Base-by-base conservation (phyloP, 1,140 invertebrate species). In the Drosophila ananassae region DNA sequence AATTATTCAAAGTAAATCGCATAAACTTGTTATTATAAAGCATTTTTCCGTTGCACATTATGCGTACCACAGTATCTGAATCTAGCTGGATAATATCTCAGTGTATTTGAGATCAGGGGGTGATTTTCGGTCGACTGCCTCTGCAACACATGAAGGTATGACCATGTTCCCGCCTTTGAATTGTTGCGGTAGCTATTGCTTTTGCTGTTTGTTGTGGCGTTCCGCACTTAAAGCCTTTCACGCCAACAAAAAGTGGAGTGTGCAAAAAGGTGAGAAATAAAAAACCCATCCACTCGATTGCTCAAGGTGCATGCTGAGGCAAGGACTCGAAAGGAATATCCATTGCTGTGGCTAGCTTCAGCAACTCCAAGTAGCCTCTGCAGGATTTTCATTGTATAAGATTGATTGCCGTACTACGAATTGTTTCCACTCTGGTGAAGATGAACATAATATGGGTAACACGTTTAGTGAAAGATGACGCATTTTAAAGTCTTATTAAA, bases 171-270 rank as follows among this genome's bases (percentile, higher is more conserved):
- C 71, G 53, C 57, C 71, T 66, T 76, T 76, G 58, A 77, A 56
- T 55, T 68, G 62, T 75, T 69, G 73, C 50, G 52, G 37, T 61
- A 53, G 64, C 48, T 68, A 66, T 68, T 68, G 64, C 63, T 77
- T 60, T 77, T 60, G 66, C 67, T 81, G 73, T 77, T 81, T 77
- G 79, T 80, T 80, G 78, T 81, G 67, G 78, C 73, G 58, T 58
- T 52, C 58, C 58, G 78, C 78, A 81, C 78, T 81, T 73, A 81
- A 81, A 81, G 78, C 78, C 78, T 73, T 81, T 81, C 79, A 81
- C 57, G 63, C 47, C 56, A 55, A 63, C 67, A 81, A 77, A 81
- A 74, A 41, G 32, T 47, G 34, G 39, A 51, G 32, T 50, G 47
- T 44, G 47, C 10, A 6, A 22, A 37, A 72, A 74, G 63, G 63